A percentile compares a stretch with the other conserved stretches of the same genome.
phyloP scores from a whole-genome alignment of 2,797 vertebrate genomes.

The Pantherophis alleghaniensis region DNA sequence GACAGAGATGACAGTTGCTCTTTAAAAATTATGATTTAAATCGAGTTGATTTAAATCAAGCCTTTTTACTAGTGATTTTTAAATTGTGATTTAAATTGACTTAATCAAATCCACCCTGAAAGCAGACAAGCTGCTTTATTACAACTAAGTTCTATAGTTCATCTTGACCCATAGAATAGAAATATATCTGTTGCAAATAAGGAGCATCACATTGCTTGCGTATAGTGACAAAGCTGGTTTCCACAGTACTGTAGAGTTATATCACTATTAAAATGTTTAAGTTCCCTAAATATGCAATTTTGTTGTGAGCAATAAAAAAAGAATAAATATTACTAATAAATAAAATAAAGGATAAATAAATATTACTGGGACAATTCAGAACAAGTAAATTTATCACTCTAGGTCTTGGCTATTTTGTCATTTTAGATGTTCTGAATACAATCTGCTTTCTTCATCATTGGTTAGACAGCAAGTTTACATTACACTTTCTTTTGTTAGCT shows the following conservation, averaged over 20 bases:
- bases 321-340: not conserved
- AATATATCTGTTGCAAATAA: not conserved
- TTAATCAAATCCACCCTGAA: too few relatives aligned
- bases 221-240: not conserved
- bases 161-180: not conserved
- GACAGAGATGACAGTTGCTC: too few relatives aligned
- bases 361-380: not conserved
- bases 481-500: conserved; percentile 57
- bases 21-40: too few relatives aligned
- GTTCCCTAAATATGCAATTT: not conserved
- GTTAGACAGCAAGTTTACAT: conserved; percentile 24
- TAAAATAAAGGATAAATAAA: not conserved
- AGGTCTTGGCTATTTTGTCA: not conserved
- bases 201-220: not conserved
- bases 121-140: not conserved
- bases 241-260: not conserved
- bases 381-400: not conserved
- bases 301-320: conserved; percentile 1
- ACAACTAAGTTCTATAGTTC: not conserved
- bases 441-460: not conserved
- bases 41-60: too few relatives aligned
- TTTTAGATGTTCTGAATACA: not conserved
- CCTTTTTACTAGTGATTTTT: too few relatives aligned
- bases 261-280: conserved; percentile 27
- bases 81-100: too few relatives aligned